Evolutionary conservation across 2,113 vertebrate genomes (phyloP).

Genomic region (Lates calcarifer): DNA sequence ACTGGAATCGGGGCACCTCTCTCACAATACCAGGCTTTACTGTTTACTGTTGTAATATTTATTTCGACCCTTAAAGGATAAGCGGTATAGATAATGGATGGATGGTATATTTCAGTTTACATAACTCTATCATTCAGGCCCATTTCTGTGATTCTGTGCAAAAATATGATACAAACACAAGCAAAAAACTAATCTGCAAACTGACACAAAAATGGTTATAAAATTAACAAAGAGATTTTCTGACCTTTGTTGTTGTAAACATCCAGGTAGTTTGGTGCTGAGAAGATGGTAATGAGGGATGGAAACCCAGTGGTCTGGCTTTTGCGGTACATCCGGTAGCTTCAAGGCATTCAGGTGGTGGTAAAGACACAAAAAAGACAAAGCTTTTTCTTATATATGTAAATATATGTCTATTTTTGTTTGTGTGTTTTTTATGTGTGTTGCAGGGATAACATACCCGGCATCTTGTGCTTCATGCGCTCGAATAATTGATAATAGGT

Average conservation of each 20-base stretch:
- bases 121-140: background rate
- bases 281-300: slow-evolving; percentile 89
- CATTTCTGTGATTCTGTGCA: background rate
- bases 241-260: slow-evolving; percentile 91
- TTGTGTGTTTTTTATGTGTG: background rate
- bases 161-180: background rate
- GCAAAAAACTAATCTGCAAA: background rate
- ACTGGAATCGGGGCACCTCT: background rate
- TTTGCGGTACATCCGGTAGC: slow-evolving; percentile 90
- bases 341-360: slow-evolving; percentile 44
- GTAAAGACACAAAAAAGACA: slow-evolving; percentile 35
- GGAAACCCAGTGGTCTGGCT: slow-evolving; percentile 89
- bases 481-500: slow-evolving; percentile 98
- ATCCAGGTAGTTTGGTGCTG: slow-evolving; percentile 90
- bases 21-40: background rate
- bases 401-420: slow-evolving; percentile 10
- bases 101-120: background rate
- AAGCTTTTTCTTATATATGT: slow-evolving; percentile 4
- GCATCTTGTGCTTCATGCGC: slow-evolving; percentile 99
- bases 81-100: too few relatives aligned
- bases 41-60: slow-evolving; percentile 12
- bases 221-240: slow-evolving; percentile 16
- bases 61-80: background rate
- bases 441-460: slow-evolving; percentile 86
- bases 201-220: background rate